Conservation (phyloP, 2,797 vertebrate genomes). For the Acestrorhynchus altus region DNA sequence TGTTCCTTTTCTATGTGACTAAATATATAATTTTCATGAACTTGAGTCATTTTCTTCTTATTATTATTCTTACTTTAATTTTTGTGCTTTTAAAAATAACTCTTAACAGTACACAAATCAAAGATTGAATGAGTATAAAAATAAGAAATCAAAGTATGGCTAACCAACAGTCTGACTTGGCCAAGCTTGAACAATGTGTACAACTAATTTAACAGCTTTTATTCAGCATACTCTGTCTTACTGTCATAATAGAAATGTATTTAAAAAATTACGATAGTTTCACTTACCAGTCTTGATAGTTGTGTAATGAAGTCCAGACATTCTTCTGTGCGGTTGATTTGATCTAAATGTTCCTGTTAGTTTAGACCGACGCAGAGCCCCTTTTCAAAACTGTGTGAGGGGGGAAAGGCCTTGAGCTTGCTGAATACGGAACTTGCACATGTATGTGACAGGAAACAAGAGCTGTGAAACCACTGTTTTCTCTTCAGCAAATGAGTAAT, state of each 20-base stretch:
- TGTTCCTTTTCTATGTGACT: background rate
- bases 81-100: background rate
- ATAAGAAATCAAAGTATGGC: background rate
- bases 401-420: slow-evolving; percentile 19
- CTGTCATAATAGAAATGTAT: background rate
- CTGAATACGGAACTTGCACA: slow-evolving; percentile 57
- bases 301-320: slow-evolving; percentile 7
- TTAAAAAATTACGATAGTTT: background rate
- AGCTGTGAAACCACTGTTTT: slow-evolving; percentile 52
- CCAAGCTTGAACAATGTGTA: too few relatives aligned
- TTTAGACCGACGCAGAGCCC: background rate
- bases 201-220: too few relatives aligned
- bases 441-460: slow-evolving; percentile 70
- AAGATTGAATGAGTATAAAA: background rate
- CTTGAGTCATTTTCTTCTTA: too few relatives aligned
- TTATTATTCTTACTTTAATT: background rate
- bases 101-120: background rate
- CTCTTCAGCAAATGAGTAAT: background rate
- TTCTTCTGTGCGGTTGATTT: background rate
- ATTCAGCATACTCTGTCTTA: background rate
- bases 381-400: slow-evolving; percentile 48
- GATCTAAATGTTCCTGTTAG: background rate
- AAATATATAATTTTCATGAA: background rate
- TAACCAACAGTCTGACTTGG: background rate
- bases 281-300: slow-evolving; percentile 24